Evolutionary conservation across 53 echinoderm and acorn worm species (phyloP).

Genomic region (Zoroaster sp.): DNA sequence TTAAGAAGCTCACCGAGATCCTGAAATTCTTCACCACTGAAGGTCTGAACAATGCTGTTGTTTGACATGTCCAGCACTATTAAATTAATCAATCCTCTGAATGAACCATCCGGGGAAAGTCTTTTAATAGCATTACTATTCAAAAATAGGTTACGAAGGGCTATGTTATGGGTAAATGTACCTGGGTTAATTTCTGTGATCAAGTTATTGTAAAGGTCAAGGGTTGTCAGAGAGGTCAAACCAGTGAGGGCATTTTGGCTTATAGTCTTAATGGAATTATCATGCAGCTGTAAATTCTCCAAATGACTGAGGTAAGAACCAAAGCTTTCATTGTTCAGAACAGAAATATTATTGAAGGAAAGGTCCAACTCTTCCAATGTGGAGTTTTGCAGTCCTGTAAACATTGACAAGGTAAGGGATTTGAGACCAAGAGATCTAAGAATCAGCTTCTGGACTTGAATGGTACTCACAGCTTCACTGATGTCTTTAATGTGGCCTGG

Average conservation of each 20-base stretch:
- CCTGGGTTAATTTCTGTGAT: slow-evolving; percentile 52
- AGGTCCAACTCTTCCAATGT: slow-evolving; percentile 68
- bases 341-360: slow-evolving; percentile 69
- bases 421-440: slow-evolving; percentile 53
- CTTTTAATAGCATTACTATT: slow-evolving; percentile 56
- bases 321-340: slow-evolving; percentile 47
- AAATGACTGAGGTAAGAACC: slow-evolving; percentile 41
- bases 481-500: slow-evolving; percentile 49
- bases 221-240: slow-evolving; percentile 44
- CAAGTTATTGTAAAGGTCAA: slow-evolving; percentile 65
- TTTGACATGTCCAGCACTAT: slow-evolving; percentile 66
- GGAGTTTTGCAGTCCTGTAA: slow-evolving; percentile 53
- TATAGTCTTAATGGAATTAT: slow-evolving; percentile 59
- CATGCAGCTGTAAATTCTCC: slow-evolving; percentile 48
- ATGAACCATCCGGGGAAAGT: slow-evolving; percentile 52
- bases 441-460: slow-evolving; percentile 34
- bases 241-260: slow-evolving; percentile 41
- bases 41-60: slow-evolving; percentile 66
- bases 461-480: slow-evolving; percentile 36
- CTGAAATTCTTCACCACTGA: slow-evolving; percentile 68
- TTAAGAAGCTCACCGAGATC: slow-evolving; percentile 53
- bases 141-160: slow-evolving; percentile 57
- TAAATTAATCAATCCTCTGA: slow-evolving; percentile 63
- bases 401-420: slow-evolving; percentile 46
- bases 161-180: slow-evolving; percentile 61